phyloP scores from a whole-genome alignment of 1,140 invertebrate species.

The Acyrthosiphon pisum region DNA sequence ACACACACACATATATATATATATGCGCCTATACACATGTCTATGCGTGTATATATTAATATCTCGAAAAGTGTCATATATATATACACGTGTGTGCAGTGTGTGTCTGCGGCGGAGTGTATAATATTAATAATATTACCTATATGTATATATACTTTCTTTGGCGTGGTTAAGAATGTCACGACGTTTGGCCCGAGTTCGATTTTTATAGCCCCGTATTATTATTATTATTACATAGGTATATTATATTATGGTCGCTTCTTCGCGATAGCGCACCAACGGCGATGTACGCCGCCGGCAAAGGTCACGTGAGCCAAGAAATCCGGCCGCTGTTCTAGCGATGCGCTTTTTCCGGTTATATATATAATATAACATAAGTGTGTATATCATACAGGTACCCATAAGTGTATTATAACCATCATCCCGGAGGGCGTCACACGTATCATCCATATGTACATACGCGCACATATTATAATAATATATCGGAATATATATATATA shows the following conservation, averaged over 20 bases:
- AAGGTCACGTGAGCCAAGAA: slow-evolving; percentile 1
- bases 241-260: neutral
- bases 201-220: neutral
- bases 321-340: neutral
- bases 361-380: too few relatives aligned
- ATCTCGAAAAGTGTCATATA: slow-evolving; percentile 12
- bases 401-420: neutral
- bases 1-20: neutral
- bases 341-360: neutral
- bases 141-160: slow-evolving; percentile 12
- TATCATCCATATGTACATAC: neutral
- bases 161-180: neutral
- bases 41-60: neutral
- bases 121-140: neutral
- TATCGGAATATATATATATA: too few relatives aligned
- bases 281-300: neutral
- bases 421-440: neutral
- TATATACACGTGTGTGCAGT: neutral
- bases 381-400: too few relatives aligned
- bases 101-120: neutral
- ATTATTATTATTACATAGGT: neutral
- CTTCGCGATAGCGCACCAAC: neutral
- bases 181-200: slow-evolving; percentile 24
- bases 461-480: neutral
- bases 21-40: neutral